Conservation (phyloP, 2,888 invertebrate species). For the Drosophila paramelanica region DNA sequence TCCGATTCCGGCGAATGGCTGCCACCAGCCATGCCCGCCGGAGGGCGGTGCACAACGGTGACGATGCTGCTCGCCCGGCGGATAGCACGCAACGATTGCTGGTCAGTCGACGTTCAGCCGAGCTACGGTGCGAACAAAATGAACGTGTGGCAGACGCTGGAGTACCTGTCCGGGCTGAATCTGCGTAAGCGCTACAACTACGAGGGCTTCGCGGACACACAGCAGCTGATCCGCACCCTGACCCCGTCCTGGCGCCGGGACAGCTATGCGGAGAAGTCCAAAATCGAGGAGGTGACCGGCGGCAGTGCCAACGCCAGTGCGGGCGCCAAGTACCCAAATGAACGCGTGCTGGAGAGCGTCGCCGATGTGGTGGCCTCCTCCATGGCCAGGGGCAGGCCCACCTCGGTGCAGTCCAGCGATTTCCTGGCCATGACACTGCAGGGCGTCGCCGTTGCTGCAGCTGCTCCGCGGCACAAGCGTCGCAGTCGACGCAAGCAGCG, state of each 20-base stretch:
- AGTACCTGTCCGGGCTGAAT: conserved; percentile 79
- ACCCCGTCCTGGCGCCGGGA: conserved; percentile 81
- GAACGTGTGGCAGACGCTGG: conserved; percentile 84
- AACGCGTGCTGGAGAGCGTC: conserved; percentile 27
- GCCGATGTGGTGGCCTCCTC: conserved; percentile 29
- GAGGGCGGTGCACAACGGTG: conserved; percentile 74
- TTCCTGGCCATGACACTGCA: conserved; percentile 22
- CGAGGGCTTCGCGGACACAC: conserved; percentile 81
- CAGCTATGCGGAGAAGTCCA: conserved; percentile 78
- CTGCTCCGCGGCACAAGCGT: conserved; percentile 23
- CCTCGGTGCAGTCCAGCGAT: conserved; percentile 44
- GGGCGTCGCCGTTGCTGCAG: conserved; percentile 3
- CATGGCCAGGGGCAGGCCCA: conserved; percentile 34
- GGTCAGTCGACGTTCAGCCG: conserved; percentile 83
- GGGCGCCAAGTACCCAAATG: conserved; percentile 43
- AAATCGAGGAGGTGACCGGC: conserved; percentile 46
- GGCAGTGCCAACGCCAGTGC: conserved; percentile 24
- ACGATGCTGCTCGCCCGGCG: conserved; percentile 83
- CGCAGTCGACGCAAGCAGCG: conserved; percentile 34
- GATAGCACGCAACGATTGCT: conserved; percentile 80
- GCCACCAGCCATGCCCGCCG: conserved; percentile 38
- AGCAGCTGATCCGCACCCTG: conserved; percentile 75
- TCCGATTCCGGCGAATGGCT: conserved; percentile 64
- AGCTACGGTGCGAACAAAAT: conserved; percentile 82
- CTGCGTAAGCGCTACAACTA: conserved; percentile 82